Conservation (phyloP, 2,888 invertebrate genomes). For the Eledone cirrhosa region DNA sequence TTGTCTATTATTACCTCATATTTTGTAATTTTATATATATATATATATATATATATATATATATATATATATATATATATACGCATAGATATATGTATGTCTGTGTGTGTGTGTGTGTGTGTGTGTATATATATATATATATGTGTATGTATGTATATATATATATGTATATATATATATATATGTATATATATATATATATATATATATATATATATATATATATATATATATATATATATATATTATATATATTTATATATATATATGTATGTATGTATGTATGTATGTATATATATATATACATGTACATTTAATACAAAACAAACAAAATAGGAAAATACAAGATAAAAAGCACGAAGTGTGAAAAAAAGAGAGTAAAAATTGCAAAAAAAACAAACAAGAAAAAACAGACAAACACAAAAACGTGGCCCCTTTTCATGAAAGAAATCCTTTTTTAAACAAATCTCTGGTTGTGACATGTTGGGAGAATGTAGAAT, state of each 20-base stretch:
- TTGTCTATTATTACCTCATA: background rate
- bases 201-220: background rate
- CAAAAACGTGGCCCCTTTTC: too few species aligned
- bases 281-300: background rate
- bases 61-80: too few species aligned
- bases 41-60: background rate
- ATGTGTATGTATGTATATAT: background rate
- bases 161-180: slow-evolving; percentile 1
- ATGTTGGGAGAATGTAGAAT: too few species aligned
- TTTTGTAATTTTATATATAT: background rate
- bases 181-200: background rate
- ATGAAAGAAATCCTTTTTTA: too few species aligned
- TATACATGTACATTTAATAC: background rate
- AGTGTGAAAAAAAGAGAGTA: too few species aligned
- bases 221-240: slow-evolving; percentile 16
- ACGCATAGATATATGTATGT: background rate
- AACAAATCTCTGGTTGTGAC: too few species aligned
- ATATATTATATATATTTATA: slow-evolving; percentile 11
- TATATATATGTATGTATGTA: slow-evolving; percentile 7
- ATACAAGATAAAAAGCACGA: too few species aligned
- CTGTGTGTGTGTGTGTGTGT: background rate
- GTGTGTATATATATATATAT: background rate
- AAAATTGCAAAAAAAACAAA: too few species aligned
- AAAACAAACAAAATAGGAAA: too few species aligned
- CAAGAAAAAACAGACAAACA: too few species aligned